These are phyloP conservation scores for Hestina assimilis DNA, from an alignment of 1,140 invertebrate genomes.

Conservation along the genomic window DNA sequence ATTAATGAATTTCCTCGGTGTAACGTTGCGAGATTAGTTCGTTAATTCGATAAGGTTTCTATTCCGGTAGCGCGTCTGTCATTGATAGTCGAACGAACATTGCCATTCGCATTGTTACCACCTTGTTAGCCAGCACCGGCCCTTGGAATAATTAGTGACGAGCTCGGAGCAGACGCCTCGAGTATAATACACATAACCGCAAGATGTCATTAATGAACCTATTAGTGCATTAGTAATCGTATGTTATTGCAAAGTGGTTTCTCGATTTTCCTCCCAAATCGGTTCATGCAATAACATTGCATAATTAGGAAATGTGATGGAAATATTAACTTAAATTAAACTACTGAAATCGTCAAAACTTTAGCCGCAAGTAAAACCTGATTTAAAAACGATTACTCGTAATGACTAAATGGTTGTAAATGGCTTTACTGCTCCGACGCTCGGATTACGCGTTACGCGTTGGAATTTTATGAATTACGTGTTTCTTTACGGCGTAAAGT, in stretches of 20 bases:
- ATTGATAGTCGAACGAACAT: conserved; percentile 34
- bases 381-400: conserved; percentile 41
- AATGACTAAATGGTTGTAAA: conserved; percentile 36
- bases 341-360: not conserved
- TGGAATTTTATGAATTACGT: conserved; percentile 44
- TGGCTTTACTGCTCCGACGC: conserved; percentile 33
- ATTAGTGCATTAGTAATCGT: conserved; percentile 5
- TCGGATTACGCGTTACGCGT: conserved; percentile 44
- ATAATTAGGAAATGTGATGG: too few species aligned
- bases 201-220: conserved; percentile 28
- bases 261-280: too few species aligned
- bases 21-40: conserved; percentile 61
- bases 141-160: conserved; percentile 38
- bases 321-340: not conserved
- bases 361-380: conserved; percentile 32
- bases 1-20: conserved; percentile 73
- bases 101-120: conserved; percentile 22
- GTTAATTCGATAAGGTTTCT: conserved; percentile 65
- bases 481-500: conserved; percentile 44
- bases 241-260: not conserved
- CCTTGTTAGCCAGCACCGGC: conserved; percentile 30
- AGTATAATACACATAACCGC: conserved; percentile 30
- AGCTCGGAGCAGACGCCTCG: conserved; percentile 32
- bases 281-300: too few species aligned
- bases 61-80: conserved; percentile 40